Conservation (phyloP, 2,113 vertebrate species). For the Eulemur macaco region DNA sequence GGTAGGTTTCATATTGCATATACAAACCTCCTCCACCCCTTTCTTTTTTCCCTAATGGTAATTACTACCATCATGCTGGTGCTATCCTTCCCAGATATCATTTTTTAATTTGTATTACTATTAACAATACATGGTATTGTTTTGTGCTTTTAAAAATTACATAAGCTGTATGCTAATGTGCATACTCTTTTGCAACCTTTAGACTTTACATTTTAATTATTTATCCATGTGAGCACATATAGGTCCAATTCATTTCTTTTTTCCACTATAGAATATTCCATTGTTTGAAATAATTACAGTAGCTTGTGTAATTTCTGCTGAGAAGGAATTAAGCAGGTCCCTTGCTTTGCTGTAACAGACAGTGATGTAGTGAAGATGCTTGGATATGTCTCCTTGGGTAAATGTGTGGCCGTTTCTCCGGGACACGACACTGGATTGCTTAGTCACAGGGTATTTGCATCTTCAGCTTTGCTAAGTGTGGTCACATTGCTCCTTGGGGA, state of each 20-base stretch:
- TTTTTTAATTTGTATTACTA: not conserved
- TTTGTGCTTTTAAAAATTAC: not conserved
- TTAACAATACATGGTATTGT: not conserved
- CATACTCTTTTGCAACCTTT: not conserved
- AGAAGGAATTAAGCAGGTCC: not conserved
- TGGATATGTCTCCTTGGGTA: not conserved
- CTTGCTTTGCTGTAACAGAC: not conserved
- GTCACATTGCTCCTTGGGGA: not conserved
- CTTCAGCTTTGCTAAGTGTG: not conserved
- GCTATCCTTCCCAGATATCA: not conserved
- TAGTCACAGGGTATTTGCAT: not conserved
- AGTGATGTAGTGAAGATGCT: not conserved
- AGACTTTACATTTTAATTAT: not conserved
- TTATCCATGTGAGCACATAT: not conserved
- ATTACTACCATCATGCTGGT: not conserved
- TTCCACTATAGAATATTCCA: not conserved
- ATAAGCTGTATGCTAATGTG: not conserved
- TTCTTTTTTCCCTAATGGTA: not conserved
- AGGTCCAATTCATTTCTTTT: not conserved
- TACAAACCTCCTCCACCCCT: not conserved
- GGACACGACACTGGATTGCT: not conserved
- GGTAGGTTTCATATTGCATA: not conserved
- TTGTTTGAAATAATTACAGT: not conserved
- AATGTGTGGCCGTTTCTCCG: not conserved
- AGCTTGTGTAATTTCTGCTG: not conserved